Evolutionary conservation across 1,140 invertebrate genomes (phyloP), one percentile per base, ranked within the genome.

Genomic region (Magallana gigas): DNA sequence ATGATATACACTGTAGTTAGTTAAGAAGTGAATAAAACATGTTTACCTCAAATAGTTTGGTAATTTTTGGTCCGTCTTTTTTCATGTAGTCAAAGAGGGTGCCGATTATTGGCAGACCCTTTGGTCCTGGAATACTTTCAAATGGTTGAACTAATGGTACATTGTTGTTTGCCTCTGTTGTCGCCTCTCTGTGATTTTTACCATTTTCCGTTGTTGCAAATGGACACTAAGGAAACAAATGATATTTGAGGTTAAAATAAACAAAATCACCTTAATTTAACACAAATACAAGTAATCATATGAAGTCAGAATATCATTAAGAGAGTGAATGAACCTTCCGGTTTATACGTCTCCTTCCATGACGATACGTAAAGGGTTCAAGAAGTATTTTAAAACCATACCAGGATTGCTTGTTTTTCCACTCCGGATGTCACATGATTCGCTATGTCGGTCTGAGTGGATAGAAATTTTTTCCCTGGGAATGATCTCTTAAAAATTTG

Each of bases 1-100:
- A 48, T 48, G 36, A 48, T 4, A 23, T 23, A 23, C 23, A 48
- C 36, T 64, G 16, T 23, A 23, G 23, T 64, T 64, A 64, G 16
- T 3, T 16, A 64, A 64, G 16, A 64, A 16, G 14, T 18, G 1
- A 16, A 64, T 18, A 16, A 16, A 64, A 64, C 16, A 64, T n/a
- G 12, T 8, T 7, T 88, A 95, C 94, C 91, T 95, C 93, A 90
- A 94, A 94, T 93, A 95, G 93, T 92, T 94, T 94, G 57, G 88
- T 92, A 86, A 95, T 94, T 80, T 87, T 89, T 4, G 92, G 90
- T 14, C 94, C 94, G 84, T 94, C 93, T 86, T 93, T 94, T 83
- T 94, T 95, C 56, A 94, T 90, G 84, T 94, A 95, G 62, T 94
- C 92, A 76, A 92, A 92, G 14, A 95, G 87, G 0, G 94, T 94